A percentile compares a stretch with the other conserved stretches of the same genome.
phyloP scores from a whole-genome alignment of 1,140 invertebrate genomes.

The Hestina assimilis region DNA sequence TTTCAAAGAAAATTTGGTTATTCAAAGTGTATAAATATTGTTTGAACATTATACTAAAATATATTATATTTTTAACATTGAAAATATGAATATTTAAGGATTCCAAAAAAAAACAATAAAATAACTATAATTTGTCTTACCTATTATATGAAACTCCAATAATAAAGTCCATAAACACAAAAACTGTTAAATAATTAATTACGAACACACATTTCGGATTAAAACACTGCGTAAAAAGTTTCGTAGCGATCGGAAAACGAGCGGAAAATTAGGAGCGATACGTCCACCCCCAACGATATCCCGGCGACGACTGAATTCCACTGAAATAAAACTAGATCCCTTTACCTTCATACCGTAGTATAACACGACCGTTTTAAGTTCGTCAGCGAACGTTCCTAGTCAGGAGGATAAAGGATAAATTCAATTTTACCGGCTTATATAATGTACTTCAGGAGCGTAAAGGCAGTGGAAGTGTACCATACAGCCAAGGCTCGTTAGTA shows the following conservation, averaged over 20 bases:
- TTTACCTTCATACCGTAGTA: conserved; percentile 27
- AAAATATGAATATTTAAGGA: no score
- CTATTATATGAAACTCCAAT: not conserved
- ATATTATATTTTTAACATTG: no score
- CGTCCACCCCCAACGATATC: conserved; percentile 6
- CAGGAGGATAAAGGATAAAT: conserved; percentile 11
- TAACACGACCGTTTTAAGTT: conserved; percentile 13
- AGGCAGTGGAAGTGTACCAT: not conserved
- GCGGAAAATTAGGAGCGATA: not conserved
- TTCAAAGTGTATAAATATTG: no score
- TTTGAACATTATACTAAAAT: no score
- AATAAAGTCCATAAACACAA: conserved; percentile 3
- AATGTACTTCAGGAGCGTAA: not conserved
- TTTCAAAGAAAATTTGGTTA: no score
- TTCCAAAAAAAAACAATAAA: no score
- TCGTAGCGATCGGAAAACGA: conserved; percentile 8
- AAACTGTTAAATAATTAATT: not conserved
- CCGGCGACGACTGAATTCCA: conserved; percentile 15
- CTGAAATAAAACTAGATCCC: conserved; percentile 21
- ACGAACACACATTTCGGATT: not conserved
- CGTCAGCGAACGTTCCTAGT: not conserved
- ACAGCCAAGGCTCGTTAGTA: conserved; percentile 12
- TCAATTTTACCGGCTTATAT: conserved; percentile 5
- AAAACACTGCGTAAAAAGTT: conserved; percentile 21
- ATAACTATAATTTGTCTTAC: no score